Conservation (phyloP, 1,140 invertebrate genomes). For the Polypedilum pembai region DNA sequence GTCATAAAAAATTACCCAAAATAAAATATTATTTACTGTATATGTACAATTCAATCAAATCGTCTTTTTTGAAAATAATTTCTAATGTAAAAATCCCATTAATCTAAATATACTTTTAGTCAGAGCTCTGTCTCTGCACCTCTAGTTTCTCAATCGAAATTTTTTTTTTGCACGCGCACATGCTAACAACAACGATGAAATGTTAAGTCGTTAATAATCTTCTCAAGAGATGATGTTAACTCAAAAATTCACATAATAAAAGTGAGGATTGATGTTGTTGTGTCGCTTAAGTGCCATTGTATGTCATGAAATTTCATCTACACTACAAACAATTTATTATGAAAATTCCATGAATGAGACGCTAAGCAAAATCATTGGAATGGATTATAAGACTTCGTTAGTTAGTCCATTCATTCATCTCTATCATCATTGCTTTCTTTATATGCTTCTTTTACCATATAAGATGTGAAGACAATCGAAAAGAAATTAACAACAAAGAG, state of each 20-base stretch:
- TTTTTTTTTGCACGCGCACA: neutral
- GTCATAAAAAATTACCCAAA: neutral
- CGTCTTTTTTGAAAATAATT: too few relatives aligned
- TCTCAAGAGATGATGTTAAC: neutral
- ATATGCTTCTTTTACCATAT: too few relatives aligned
- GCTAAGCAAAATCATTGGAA: neutral
- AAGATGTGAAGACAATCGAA: neutral
- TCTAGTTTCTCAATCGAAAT: too few relatives aligned
- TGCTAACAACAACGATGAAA: neutral
- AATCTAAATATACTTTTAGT: too few relatives aligned
- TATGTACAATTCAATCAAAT: neutral
- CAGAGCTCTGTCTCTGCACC: too few relatives aligned
- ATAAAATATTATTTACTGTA: neutral
- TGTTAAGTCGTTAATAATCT: constrained; percentile 14
- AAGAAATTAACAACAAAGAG: constrained; percentile 1
- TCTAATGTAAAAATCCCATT: neutral
- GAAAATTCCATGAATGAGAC: neutral
- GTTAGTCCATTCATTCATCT: neutral
- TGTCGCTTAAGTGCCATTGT: neutral
- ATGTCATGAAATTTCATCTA: neutral
- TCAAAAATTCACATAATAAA: neutral
- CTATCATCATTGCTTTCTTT: neutral
- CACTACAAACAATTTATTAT: neutral
- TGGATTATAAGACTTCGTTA: too few relatives aligned
- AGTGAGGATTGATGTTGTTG: neutral